Evolutionary conservation across 2,113 vertebrate genomes (phyloP), one percentile per base, ranked within the genome.

Genomic region (Puntigrus tetrazona): DNA sequence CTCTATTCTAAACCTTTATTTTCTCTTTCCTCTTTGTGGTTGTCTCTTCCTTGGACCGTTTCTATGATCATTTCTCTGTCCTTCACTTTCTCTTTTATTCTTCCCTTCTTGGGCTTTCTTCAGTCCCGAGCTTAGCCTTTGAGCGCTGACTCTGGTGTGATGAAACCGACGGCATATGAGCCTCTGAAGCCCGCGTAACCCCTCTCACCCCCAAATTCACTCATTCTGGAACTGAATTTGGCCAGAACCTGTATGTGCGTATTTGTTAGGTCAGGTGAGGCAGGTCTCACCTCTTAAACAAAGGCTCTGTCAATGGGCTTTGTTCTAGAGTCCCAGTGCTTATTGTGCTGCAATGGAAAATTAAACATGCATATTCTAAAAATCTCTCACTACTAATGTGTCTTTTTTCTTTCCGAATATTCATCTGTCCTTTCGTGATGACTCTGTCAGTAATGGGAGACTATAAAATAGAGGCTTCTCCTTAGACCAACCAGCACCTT

Each of bases 291-390:
- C 86, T 13, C 57, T 77, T 47, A 81, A 91, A 94, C 92, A 94
- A 93, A 91, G 85, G 86, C 59, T 34, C 45, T 83, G 83, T 92
- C 89, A 93, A 93, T 92, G 88, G 90, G 86, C 84, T 91, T 91
- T 88, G 89, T 94, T 94, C 93, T 92, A 88, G 93, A 90, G 29
- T 88, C 83, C 88, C 89, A 90, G 87, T 81, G 90, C 82, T 86
- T 89, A 87, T 93, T 94, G 91, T 88, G 91, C 88, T 5, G 67
- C 80, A 63, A 74, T n/a, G 82, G 85, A 88, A 82, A 86, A 90
- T 89, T 85, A 89, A 82, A 57, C 73, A 10, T 69, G 82, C 45
- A 27, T 61, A 34, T 5, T 78, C 89, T 82, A 61, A 20, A 55
- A 43, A 79, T 79, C 20, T 83, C 84, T 70, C 59, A 72, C 82